phyloP scores from a whole-genome alignment of 2,113 vertebrate species.

The Notarius lentiginosus region DNA sequence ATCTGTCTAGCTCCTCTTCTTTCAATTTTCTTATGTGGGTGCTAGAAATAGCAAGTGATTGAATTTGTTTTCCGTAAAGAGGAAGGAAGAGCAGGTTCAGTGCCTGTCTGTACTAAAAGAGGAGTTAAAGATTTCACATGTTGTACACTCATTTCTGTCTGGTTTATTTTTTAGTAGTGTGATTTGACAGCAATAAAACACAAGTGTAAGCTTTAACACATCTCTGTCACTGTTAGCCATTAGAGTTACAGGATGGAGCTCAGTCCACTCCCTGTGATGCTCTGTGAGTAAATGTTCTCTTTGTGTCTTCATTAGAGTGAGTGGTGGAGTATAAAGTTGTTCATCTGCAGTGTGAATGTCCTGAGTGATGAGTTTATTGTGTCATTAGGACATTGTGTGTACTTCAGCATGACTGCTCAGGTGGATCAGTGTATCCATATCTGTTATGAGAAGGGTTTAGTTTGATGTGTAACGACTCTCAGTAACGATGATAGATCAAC shows the following conservation, averaged over 20 bases:
- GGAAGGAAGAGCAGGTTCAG: background rate
- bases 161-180: background rate
- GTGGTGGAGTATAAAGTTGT: background rate
- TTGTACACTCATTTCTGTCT: background rate
- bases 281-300: too few species aligned
- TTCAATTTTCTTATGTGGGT: background rate
- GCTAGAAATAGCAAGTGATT: background rate
- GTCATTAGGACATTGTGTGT: too few species aligned
- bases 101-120: background rate
- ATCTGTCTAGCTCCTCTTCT: background rate
- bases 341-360: background rate
- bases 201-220: background rate
- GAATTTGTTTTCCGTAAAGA: background rate
- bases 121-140: background rate
- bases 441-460: too few species aligned
- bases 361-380: background rate
- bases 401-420: too few species aligned
- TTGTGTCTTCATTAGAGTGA: background rate
- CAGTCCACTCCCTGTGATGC: background rate
- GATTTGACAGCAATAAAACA: background rate
- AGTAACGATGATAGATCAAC: too few species aligned
- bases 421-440: too few species aligned
- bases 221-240: background rate
- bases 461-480: too few species aligned
- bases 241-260: background rate